A percentile compares a stretch with the other conserved stretches of the same genome.
phyloP scores from a whole-genome alignment of 2,888 invertebrate genomes.

The Lochmaea crataegi region DNA sequence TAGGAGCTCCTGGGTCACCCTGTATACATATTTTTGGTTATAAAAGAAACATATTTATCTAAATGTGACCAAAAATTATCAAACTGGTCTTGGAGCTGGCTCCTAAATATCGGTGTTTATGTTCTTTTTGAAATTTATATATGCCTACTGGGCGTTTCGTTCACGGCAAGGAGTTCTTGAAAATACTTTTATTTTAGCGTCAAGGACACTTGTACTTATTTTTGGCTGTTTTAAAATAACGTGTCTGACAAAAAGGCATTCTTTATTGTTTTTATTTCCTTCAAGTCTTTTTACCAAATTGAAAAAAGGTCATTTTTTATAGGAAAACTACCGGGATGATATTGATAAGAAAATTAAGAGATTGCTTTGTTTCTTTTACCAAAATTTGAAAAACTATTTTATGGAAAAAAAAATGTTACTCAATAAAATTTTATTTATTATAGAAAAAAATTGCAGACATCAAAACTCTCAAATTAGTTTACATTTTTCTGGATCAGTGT shows the following conservation, averaged over 20 bases:
- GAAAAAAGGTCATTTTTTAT: not conserved
- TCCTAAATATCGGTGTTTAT: not conserved
- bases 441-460: too few relatives aligned
- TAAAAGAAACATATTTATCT: too few relatives aligned
- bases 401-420: not conserved
- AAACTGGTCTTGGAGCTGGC: not conserved
- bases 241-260: not conserved
- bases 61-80: not conserved
- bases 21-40: too few relatives aligned
- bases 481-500: too few relatives aligned
- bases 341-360: not conserved
- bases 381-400: not conserved
- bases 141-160: not conserved
- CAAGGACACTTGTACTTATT: slow-evolving; percentile 6
- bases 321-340: not conserved
- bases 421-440: not conserved
- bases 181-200: not conserved
- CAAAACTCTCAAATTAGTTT: too few relatives aligned
- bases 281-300: not conserved
- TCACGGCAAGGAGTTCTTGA: not conserved
- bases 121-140: not conserved
- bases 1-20: too few relatives aligned
- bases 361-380: not conserved
- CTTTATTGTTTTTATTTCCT: not conserved
- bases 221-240: slow-evolving; percentile 6